Evolutionary conservation across 2,888 invertebrate genomes (phyloP), one percentile per base, ranked within the genome.

Genomic region (Rhopalosiphum nymphaeae): DNA sequence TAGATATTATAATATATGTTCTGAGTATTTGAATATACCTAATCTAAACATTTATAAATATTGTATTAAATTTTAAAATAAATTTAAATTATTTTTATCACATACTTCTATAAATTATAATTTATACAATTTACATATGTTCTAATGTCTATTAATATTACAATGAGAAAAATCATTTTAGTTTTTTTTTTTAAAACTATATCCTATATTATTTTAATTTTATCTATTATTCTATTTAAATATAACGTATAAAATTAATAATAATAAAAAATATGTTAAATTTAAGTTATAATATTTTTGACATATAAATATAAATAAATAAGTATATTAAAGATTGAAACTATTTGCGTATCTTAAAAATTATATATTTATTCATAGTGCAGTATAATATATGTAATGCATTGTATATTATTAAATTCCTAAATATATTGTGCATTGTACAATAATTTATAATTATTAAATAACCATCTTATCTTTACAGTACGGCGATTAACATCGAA

Each of bases 401-500:
- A n/a, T n/a, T n/a, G n/a, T n/a, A n/a, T n/a, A n/a, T n/a, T n/a
- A n/a, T n/a, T n/a, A n/a, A n/a, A n/a, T n/a, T n/a, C n/a, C n/a
- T n/a, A n/a, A n/a, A n/a, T n/a, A n/a, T n/a, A n/a, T n/a, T n/a
- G n/a, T n/a, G n/a, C n/a, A n/a, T 16, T 67, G n/a, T n/a, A 67
- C 2, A 16, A 78, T 36, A 78, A 36, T 36, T 78, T 9, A 67
- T 36, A 16, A 36, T 7, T 7, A n/a, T 67, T 67, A 16, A n/a
- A 67, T 67, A 67, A n/a, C 16, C 36, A 36, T 78, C 7, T 78
- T 61, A 92, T 94, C 88, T 91, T 94, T 94, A 92, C 95, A 98
- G 98, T 95, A 98, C 98, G 36, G 97, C 97, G 29, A 97, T 97
- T 95, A 97, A 97, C 3, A 96, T 98, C 96, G 98, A 98, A 95